A percentile compares a stretch with the other conserved stretches of the same genome.
phyloP scores from a whole-genome alignment of 2,888 invertebrate species.

The Lithophane semibrunnea region DNA sequence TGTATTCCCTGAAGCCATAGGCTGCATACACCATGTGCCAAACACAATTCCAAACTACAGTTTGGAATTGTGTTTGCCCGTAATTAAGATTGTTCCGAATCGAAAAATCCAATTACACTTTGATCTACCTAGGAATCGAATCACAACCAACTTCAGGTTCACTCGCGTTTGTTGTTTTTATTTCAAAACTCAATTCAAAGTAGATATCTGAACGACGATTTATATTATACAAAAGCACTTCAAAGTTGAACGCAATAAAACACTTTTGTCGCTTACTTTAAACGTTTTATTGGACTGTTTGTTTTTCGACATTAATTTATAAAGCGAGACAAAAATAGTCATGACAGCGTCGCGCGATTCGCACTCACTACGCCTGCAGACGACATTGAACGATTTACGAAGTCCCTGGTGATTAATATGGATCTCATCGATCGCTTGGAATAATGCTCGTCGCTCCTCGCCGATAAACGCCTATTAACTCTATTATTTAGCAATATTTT shows the following conservation, averaged over 20 bases:
- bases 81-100: conserved; percentile 40
- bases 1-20: conserved; percentile 5
- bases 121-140: conserved; percentile 21
- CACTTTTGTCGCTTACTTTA: conserved; percentile 38
- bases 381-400: conserved; percentile 78
- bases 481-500: conserved; percentile 65
- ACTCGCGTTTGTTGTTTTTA: conserved; percentile 33
- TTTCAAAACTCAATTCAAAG: conserved; percentile 32
- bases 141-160: conserved; percentile 10
- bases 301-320: conserved; percentile 57
- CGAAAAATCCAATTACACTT: conserved; percentile 44
- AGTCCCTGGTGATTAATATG: conserved; percentile 73
- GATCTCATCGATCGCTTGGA: conserved; percentile 66
- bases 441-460: conserved; percentile 64
- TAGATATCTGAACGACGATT: conserved; percentile 32
- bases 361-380: conserved; percentile 72
- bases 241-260: conserved; percentile 42
- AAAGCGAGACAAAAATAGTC: conserved; percentile 69
- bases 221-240: conserved; percentile 30
- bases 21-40: conserved; percentile 3
- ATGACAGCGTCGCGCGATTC: conserved; percentile 71
- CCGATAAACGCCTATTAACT: conserved; percentile 64
- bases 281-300: conserved; percentile 55
- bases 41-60: conserved; percentile 34
- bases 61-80: no score